Conservation (phyloP, 2,888 invertebrate genomes). For the Panzeria rudis region DNA sequence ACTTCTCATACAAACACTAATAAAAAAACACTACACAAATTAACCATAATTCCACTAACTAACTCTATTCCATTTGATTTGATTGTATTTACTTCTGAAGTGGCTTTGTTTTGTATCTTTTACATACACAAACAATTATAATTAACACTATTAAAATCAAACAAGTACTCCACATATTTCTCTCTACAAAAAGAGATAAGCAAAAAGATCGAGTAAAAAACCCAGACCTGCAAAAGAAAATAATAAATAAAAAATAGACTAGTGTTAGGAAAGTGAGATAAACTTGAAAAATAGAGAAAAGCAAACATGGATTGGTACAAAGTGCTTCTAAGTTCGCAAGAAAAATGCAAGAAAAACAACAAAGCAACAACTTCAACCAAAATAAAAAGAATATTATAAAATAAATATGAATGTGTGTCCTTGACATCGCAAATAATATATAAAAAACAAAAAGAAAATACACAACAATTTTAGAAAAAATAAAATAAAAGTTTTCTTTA, state of each 20-base stretch:
- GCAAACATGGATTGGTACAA: background rate
- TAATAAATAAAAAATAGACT: conserved; percentile 2
- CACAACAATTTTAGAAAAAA: background rate
- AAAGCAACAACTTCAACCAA: conserved; percentile 9
- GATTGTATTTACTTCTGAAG: conserved; percentile 33
- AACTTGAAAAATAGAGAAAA: conserved; percentile 1
- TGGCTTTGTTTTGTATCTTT: background rate
- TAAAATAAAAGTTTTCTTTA: background rate
- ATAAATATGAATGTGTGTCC: conserved; percentile 44
- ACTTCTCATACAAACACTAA: background rate
- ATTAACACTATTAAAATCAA: conserved; percentile 40
- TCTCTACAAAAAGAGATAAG: background rate
- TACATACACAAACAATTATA: background rate
- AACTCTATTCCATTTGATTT: background rate
- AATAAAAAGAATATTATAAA: conserved; percentile 32
- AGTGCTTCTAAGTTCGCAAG: background rate
- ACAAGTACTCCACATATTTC: conserved; percentile 6
- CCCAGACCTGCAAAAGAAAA: background rate
- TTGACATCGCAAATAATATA: conserved; percentile 38
- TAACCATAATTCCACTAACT: conserved; percentile 58
- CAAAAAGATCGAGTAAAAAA: background rate
- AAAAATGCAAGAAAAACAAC: conserved; percentile 11
- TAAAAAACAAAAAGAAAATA: background rate
- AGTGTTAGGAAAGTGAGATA: conserved; percentile 2
- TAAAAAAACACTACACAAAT: conserved; percentile 41